Evolutionary conservation across 53 echinoderm and acorn worm genomes (phyloP), one percentile per base, ranked within the genome.

Genomic region (Zoroaster sp.): DNA sequence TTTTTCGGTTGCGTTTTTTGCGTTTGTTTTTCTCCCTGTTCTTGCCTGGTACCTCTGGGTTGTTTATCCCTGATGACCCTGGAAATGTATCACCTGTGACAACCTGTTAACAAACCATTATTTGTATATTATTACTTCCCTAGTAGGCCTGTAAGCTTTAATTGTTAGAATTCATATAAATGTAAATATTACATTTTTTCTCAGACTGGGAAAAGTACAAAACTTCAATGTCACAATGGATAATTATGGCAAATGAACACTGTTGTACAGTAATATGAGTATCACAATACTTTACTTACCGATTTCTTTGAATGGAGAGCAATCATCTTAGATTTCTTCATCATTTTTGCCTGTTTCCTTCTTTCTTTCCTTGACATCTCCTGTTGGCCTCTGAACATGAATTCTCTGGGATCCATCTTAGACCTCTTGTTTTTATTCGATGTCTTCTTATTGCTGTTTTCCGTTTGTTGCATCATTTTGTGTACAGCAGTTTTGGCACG

Each of bases 401-500:
- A 69, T 76, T 83, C 76, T 68, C 83, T 83, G 1, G 74, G 74
- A 39, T 66, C 65, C 68, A 28, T 36, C 3, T 32, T 47, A 15
- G 59, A 21, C 18, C 54, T 45, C n/a, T 39, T 23, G 36, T 39
- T 66, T 20, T 6, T 42, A 35, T 15, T 81, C 17, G 37, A 35
- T 4, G n/a, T 18, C 32, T 40, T 25, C 33, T 28, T 40, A 18
- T 42, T 35, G 13, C 86, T 76, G 14, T 77, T 73, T 10, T 71
- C 73, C 32, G 54, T 51, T 28, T 73, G n/a, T 52, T 87, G 51
- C 8, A 93, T 72, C 88, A 93, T 90, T 47, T 91, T 93, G 51
- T 81, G 82, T 46, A 93, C 87, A 11, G 90, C 90, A 17, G 86
- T 90, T 31, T 90, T 90, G 12, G 90, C 90, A 10, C 93, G 69